Evolutionary conservation across 2,113 vertebrate species (phyloP).

Genomic region (Carassius gibelio): DNA sequence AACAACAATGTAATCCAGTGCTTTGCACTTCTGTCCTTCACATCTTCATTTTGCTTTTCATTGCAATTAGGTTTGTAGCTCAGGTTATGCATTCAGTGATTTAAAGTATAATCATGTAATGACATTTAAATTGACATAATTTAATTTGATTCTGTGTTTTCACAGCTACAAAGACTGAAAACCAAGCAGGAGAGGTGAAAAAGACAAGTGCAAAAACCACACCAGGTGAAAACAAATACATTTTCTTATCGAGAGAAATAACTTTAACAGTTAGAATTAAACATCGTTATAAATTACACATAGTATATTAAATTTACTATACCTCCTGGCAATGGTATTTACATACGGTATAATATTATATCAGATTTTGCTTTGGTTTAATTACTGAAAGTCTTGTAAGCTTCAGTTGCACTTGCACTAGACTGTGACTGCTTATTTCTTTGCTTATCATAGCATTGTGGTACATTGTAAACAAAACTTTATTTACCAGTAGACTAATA

Average conservation of each 20-base stretch:
- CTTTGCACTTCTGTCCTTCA: neutral
- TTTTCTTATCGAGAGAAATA: neutral
- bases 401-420: neutral
- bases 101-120: neutral
- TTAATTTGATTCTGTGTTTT: conserved; percentile 5
- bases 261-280: neutral
- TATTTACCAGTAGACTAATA: neutral
- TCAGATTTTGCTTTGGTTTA: neutral
- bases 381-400: neutral
- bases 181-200: conserved; percentile 80
- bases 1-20: neutral
- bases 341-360: neutral
- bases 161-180: conserved; percentile 82
- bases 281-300: neutral
- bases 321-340: neutral
- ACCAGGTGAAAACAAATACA: conserved; percentile 68
- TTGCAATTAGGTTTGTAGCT: neutral
- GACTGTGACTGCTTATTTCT: neutral
- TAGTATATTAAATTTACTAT: neutral
- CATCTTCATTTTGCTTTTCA: neutral
- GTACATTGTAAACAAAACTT: neutral
- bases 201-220: conserved; percentile 83
- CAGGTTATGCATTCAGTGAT: neutral
- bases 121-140: neutral
- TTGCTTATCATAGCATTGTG: neutral